Evolutionary conservation across 2,797 vertebrate genomes (phyloP), one percentile per base, ranked within the genome.

Genomic region (Clamator glandarius): DNA sequence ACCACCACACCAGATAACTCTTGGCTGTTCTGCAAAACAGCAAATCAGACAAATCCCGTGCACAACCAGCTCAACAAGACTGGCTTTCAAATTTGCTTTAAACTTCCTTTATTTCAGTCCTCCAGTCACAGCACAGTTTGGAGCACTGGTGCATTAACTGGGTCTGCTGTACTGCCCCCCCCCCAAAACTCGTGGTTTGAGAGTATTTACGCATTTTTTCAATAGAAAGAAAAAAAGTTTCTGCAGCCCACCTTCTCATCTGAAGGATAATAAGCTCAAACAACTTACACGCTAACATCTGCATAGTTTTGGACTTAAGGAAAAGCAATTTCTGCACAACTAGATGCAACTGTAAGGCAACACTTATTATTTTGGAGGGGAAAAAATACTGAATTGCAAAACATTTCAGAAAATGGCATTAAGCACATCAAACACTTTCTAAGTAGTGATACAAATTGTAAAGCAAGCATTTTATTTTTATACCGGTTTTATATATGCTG

Each of bases 241-340:
- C 28, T 62, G 29, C 29, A 52, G 24, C 58, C 89, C 21, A 29
- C 68, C 92, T 90, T 81, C 73, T 57, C 82, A 77, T 25, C 23
- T 61, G 44, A 64, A 92, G 46, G 33, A 64, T 54, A 72, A 35
- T 8, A 76, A 70, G 20, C 20, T 84, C 59, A 59, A 84, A 21
- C 29, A 76, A 36, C 26, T 66, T 33, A 42, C n/a, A 58, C 4
- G 16, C 42, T 17, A 44, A 44, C 42, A 44, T 89, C 57, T 55
- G 54, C 50, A 63, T 8, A 68, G 50, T 75, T 86, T 86, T 59
- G 84, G 68, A 92, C 78, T 93, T 89, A 44, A 69, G 87, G 35
- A 92, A 92, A 90, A 91, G 52, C 57, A 80, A 54, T 80, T 93
- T 96, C 58, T 55, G 90, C 64, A 89, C 59, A 77, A 93, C 80